A percentile compares a stretch with the other conserved stretches of the same genome.
These are phyloP conservation scores for Pantherophis alleghaniensis DNA, from an alignment of 2,797 vertebrate genomes.

Conservation along the genomic window DNA sequence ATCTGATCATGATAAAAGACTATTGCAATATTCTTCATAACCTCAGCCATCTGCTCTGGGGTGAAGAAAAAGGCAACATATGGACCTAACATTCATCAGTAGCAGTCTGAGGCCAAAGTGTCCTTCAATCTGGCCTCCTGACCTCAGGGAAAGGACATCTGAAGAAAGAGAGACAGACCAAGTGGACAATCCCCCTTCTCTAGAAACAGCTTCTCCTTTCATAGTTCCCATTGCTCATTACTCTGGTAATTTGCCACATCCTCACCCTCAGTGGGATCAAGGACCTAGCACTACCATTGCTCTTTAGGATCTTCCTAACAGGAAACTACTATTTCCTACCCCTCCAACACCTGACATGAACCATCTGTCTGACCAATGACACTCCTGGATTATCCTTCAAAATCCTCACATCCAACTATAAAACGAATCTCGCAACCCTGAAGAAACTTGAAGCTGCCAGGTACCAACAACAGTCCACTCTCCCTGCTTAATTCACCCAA, in stretches of 20 bases:
- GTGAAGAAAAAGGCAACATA: neutral
- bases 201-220: neutral
- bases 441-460: neutral
- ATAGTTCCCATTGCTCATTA: neutral
- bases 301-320: neutral
- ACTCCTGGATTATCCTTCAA: neutral
- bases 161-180: neutral
- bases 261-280: neutral
- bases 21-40: neutral
- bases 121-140: neutral
- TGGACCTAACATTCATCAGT: neutral
- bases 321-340: neutral
- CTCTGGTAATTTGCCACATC: neutral
- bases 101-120: neutral
- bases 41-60: neutral
- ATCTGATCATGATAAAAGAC: neutral
- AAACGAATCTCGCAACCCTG: neutral
- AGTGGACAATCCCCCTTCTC: neutral
- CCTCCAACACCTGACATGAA: neutral
- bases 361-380: neutral
- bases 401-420: neutral
- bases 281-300: neutral
- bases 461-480: neutral
- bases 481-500: neutral
- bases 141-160: neutral